phyloP scores from a whole-genome alignment of 2,888 invertebrate species.

The Abrostola tripartita region DNA sequence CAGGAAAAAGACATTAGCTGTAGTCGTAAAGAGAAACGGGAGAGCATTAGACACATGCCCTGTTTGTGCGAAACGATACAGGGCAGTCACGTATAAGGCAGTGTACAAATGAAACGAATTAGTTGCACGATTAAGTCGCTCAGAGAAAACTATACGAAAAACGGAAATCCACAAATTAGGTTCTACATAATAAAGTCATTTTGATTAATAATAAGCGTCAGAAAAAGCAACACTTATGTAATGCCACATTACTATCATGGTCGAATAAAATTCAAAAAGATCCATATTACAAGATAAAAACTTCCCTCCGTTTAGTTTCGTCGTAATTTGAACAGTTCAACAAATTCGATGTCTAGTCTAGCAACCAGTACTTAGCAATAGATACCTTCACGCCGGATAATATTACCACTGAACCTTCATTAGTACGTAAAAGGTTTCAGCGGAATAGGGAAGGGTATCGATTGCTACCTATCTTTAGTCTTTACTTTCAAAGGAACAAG shows the following conservation, averaged over 20 bases:
- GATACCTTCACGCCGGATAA: neutral
- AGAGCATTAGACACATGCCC: constrained; percentile 16
- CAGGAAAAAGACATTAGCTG: constrained; percentile 44
- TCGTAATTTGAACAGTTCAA: too few relatives aligned
- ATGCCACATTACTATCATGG: too few relatives aligned
- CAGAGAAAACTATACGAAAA: neutral
- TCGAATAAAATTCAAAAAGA: too few relatives aligned
- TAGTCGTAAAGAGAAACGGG: constrained; percentile 22
- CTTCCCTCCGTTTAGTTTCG: too few relatives aligned
- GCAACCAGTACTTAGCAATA: neutral
- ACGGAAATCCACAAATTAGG: neutral
- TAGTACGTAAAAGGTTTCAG: constrained; percentile 1
- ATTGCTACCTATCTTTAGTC: neutral
- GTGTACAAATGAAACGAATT: neutral
- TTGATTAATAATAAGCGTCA: too few relatives aligned
- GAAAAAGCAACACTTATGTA: too few relatives aligned
- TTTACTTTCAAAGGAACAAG: too few relatives aligned
- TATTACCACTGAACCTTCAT: neutral
- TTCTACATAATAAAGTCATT: neutral
- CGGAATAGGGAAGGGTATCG: neutral
- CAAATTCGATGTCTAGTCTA: neutral
- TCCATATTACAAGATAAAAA: too few relatives aligned
- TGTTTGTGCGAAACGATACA: constrained; percentile 18
- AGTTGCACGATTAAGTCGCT: neutral
- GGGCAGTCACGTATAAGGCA: neutral